Conservation (phyloP, 2,113 vertebrate genomes). For the Caretta caretta region DNA sequence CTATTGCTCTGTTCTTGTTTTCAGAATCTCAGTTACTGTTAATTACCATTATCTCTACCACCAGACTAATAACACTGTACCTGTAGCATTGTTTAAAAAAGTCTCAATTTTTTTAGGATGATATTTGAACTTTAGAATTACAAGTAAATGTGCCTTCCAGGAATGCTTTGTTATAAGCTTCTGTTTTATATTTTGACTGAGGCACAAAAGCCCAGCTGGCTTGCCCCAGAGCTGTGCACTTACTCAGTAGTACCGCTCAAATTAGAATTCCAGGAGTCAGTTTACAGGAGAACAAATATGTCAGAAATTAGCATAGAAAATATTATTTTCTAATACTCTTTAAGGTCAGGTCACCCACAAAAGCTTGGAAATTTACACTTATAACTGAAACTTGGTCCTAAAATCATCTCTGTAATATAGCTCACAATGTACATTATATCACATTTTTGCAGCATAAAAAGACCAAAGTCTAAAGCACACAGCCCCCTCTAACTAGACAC, state of each 20-base stretch:
- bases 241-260: not conserved
- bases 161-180: not conserved
- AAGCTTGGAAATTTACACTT: not conserved
- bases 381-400: not conserved
- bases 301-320: not conserved
- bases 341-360: not conserved
- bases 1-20: slow-evolving; percentile 8
- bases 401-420: fast-evolving
- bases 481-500: too few relatives aligned
- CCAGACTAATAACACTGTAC: not conserved
- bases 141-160: not conserved
- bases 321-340: not conserved
- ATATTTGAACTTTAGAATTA: not conserved
- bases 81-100: fast-evolving
- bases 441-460: not conserved
- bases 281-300: fast-evolving
- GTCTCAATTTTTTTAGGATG: not conserved
- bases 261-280: fast-evolving
- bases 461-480: fast-evolving
- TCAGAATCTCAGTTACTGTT: slow-evolving; percentile 27
- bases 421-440: not conserved
- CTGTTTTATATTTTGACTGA: not conserved
- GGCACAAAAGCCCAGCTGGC: not conserved
- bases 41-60: not conserved
- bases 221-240: not conserved